Base-by-base conservation (phyloP, 2,888 invertebrate genomes). In the Phasia obesa region DNA sequence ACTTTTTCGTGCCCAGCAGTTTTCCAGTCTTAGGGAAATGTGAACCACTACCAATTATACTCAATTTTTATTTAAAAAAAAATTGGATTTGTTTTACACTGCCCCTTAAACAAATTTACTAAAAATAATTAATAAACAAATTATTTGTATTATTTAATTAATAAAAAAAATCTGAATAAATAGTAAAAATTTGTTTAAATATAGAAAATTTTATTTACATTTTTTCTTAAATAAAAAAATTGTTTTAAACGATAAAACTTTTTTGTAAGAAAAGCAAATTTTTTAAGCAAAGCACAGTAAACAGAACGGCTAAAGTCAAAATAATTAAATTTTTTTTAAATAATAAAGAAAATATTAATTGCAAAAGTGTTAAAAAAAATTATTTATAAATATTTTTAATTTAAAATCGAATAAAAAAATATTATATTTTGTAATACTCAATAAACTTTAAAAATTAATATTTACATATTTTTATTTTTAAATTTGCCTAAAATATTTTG, bases 351-450 rank as follows among this genome's bases (percentile, higher is more conserved):
- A 42, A 73, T 71, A 59, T 71, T 60, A 53, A 49, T 49, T 71
- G 21, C 59, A 27, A 65, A 65, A 15, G 64, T 49, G 15, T 35
- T 7, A 38, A 60, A 47, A 49, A 51, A 19, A 62, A 53, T 13
- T 1, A 73, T 38, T 44, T 38, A 19, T 23, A 35, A 11, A 19
- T 53, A 62, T 55, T 2, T 31, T 64, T 27, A 53, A 55, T 21
- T 55, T 53, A 57, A 65, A 62, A 71, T 44, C 15, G 31, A 47
- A 64, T 5, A 65, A 64, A 59, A 17, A 55, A 51, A 51, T 31
- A 62, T 74, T 35, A 64, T 82, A 70, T 75, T 83, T 83, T 83
- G 17, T 75, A 83, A 83, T 83, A 83, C 83, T 83, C 83, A 70
- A 62, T 35, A 35, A 53, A 71, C 23, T 11, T 9, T n/a, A 53